phyloP scores from a whole-genome alignment of 2,888 invertebrate genomes.

The Drosophila quinaria region DNA sequence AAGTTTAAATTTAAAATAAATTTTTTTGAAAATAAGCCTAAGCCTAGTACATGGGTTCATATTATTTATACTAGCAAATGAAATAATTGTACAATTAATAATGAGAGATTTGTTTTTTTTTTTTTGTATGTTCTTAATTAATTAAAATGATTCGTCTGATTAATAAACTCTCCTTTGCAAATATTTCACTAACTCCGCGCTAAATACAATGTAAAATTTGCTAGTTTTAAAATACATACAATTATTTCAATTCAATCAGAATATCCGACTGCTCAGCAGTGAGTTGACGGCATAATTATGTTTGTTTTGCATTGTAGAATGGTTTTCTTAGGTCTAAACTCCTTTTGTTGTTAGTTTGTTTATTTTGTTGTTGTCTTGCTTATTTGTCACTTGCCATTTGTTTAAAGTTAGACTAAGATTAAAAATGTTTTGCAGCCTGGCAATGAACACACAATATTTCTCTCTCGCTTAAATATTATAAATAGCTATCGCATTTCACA shows the following conservation, averaged over 20 bases:
- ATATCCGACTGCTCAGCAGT: slow-evolving; percentile 53
- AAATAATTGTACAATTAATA: slow-evolving; percentile 52
- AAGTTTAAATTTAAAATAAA: slow-evolving; percentile 33
- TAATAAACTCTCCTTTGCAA: slow-evolving; percentile 41
- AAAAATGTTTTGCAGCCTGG: slow-evolving; percentile 52
- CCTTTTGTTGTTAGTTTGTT: slow-evolving; percentile 24
- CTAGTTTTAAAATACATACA: slow-evolving; percentile 67
- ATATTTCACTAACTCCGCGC: slow-evolving; percentile 76
- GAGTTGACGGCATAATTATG: slow-evolving; percentile 52
- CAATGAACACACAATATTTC: slow-evolving; percentile 64
- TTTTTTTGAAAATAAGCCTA: slow-evolving; percentile 14
- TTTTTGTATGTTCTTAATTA: slow-evolving; percentile 21
- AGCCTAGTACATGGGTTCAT: slow-evolving; percentile 36
- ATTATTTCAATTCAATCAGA: slow-evolving; percentile 48
- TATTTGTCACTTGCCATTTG: slow-evolving; percentile 74
- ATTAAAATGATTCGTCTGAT: slow-evolving; percentile 37
- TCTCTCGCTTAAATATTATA: slow-evolving; percentile 52
- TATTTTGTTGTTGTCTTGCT: slow-evolving; percentile 34
- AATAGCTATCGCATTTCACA: slow-evolving; percentile 32
- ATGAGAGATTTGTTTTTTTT: slow-evolving; percentile 50
- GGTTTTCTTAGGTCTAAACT: slow-evolving; percentile 61
- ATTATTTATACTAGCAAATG: slow-evolving; percentile 39
- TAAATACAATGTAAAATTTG: slow-evolving; percentile 73
- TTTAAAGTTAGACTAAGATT: slow-evolving; percentile 69
- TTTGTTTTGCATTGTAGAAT: slow-evolving; percentile 51